Evolutionary conservation across 2,888 invertebrate species (phyloP), one percentile per base, ranked within the genome.

Genomic region (Morpho helenor): DNA sequence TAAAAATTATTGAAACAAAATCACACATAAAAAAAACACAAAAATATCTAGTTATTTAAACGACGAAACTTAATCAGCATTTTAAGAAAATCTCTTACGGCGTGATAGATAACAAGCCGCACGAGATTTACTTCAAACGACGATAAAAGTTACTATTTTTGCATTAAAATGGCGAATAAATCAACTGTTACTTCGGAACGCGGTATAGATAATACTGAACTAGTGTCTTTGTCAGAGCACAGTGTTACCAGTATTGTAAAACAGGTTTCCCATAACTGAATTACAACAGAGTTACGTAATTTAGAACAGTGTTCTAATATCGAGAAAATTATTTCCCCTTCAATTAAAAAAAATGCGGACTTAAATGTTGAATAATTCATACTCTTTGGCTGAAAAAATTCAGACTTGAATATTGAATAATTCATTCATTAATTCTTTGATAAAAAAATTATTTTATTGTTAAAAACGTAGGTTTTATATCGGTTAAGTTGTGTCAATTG

Each of bases 51-150:
- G 3, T 31, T 31, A 5, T 31, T 31, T 31, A 5, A 31, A 31
- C 22, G 63, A 10, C 6, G 59, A 41, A 50, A 49, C 43, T 73
- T 67, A 69, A 73, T 70, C 52, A 79, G 81, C 80, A 64, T 60
- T 75, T 67, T 59, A 87, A 87, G 69, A 76, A 77, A 84, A 87
- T 88, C 84, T 86, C 80, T 74, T 72, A 71, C 73, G 80, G 80
- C 85, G 76, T 73, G 72, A 64, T 45, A 9, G 40, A 22, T 39
- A 23, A 80, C 75, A 76, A 80, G 85, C 87, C 87, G 87, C 87
- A 87, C 87, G 87, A 88, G 87, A 88, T 87, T 87, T 88, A 88
- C 87, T 87, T 88, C 66, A 56, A 76, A 61, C 74, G 79, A 82
- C 80, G 49, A 22, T 39, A 48, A 5, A 46, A 9, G 9, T 44